A percentile compares a stretch with the other conserved stretches of the same genome.
Evolutionary conservation across 2,113 vertebrate species (phyloP).

Genomic region (Meles meles): DNA sequence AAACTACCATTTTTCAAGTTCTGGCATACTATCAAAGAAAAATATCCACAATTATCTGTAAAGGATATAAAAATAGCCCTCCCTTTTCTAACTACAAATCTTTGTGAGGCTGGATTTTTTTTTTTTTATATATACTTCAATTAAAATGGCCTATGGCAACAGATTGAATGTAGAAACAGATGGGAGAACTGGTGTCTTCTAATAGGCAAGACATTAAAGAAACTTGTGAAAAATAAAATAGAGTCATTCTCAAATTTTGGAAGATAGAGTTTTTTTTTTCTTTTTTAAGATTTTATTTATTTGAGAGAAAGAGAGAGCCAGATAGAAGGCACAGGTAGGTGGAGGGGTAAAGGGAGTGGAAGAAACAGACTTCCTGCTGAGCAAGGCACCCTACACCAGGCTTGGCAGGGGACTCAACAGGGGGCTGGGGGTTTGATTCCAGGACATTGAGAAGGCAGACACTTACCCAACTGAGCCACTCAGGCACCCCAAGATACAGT

Average conservation of each 20-base stretch:
- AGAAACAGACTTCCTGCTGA: not conserved
- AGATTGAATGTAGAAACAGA: not conserved
- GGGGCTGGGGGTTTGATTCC: not conserved
- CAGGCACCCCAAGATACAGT: not conserved
- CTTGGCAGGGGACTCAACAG: too few relatives aligned
- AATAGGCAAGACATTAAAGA: not conserved
- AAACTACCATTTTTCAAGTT: not conserved
- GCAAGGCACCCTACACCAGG: not conserved
- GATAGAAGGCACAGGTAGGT: not conserved
- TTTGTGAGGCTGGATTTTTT: not conserved
- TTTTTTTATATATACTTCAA: not conserved
- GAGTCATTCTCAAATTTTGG: not conserved
- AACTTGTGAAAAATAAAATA: not conserved
- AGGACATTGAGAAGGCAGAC: not conserved
- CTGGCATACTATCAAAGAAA: not conserved
- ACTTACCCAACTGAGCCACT: not conserved
- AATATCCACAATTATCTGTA: not conserved
- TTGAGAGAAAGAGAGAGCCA: not conserved
- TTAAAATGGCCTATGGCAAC: not conserved
- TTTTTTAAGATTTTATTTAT: not conserved
- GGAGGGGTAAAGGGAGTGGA: not conserved
- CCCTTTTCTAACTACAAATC: not conserved
- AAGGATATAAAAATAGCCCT: not conserved
- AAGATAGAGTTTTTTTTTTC: not conserved
- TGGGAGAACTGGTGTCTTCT: not conserved